Base-by-base conservation (phyloP, 2,888 invertebrate species). In the Cantharis flavilabris region DNA sequence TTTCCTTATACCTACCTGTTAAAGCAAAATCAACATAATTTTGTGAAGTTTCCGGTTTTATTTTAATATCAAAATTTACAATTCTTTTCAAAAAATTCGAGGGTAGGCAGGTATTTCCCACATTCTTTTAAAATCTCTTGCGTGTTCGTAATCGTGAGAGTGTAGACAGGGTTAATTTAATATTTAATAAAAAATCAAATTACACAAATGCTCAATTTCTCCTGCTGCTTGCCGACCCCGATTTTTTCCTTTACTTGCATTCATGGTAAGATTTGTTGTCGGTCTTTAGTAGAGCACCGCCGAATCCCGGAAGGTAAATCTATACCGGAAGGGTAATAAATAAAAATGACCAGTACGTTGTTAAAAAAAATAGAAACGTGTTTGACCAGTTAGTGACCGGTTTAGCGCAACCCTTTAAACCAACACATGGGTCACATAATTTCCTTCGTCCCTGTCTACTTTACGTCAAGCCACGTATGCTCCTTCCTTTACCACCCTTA, bases 341-440 rank as follows among this genome's bases (percentile, higher is more conserved):
- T 86, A 86, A 86, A 86, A 84, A 83, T 84, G 84, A 84, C 84
- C 84, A 84, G 76, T 81, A 73, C 75, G 78, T 71, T 72, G 80
- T 80, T 72, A 76, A 80, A 83, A 85, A 84, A 84, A 85, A 83
- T 82, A 20, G 83, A 86, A 87, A 88, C 88, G 83, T 82, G 88
- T 88, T 88, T 88, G 88, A 87, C 88, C 88, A 88, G 88, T 88
- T 85, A 80, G 80, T 84, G 84, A 84, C 84, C 84, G 81, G 82
- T 79, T 79, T 71, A 13, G 67, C n/a, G 23, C 62, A 69, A 71
- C 62, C 76, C 78, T 69, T 69, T 63, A 71, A 67, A 23, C 18
- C 10, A 72, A 72, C 20, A 20, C 64, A 62, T 14, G 30, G 33
- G 33, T 49, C 14, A 72, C 73, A 62, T n/a, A 30, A 23, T 14